Conservation (phyloP, 92 coral and sea anemone genomes). For the Chrysogorgia sp. region DNA sequence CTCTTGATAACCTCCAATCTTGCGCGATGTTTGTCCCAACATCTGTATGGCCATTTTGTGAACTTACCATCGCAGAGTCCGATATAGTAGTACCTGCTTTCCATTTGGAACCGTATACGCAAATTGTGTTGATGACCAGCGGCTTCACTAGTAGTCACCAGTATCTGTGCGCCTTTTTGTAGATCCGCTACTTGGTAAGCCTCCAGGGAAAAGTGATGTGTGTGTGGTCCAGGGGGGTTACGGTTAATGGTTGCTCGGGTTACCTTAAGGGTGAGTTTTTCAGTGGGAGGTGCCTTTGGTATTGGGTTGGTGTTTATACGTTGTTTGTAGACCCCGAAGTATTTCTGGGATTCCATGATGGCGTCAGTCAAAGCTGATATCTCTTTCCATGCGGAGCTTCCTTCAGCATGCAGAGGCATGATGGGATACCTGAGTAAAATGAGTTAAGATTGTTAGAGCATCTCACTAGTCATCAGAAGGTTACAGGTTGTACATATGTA, state of each 20-base stretch:
- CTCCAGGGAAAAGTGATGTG: constrained; percentile 56
- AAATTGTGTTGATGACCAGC: constrained; percentile 64
- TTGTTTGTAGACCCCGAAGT: constrained; percentile 28
- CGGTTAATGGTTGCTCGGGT: background rate
- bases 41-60: background rate
- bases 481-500: too few species aligned
- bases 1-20: background rate
- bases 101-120: constrained; percentile 12
- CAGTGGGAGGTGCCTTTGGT: constrained; percentile 64
- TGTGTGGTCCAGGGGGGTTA: constrained; percentile 62
- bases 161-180: constrained; percentile 16
- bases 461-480: too few species aligned
- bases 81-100: background rate
- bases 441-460: background rate
- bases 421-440: constrained; percentile 43
- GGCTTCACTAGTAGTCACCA: constrained; percentile 37
- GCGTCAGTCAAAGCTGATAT: constrained; percentile 42
- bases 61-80: background rate
- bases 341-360: constrained; percentile 43
- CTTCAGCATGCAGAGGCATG: constrained; percentile 62
- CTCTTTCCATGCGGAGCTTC: constrained; percentile 56
- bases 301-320: constrained; percentile 52
- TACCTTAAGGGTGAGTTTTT: constrained; percentile 50
- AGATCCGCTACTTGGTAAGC: constrained; percentile 42
- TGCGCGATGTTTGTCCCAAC: constrained; percentile 22